Base-by-base conservation (phyloP, 2,113 vertebrate genomes). In the Peucedramus taeniatus region DNA sequence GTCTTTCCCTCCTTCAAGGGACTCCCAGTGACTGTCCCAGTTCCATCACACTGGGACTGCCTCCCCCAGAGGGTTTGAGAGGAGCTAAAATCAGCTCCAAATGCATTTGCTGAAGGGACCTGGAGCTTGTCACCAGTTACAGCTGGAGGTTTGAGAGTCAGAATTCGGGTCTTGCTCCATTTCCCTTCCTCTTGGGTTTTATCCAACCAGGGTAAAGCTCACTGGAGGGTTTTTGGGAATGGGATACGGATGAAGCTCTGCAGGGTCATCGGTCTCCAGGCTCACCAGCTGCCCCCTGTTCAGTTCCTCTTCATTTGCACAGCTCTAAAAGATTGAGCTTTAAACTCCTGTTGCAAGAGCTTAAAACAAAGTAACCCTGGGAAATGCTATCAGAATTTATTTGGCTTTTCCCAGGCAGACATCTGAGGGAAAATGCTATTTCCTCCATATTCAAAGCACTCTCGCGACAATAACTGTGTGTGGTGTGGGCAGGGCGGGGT, bases 401-500 rank as follows among this genome's bases (percentile, higher is more conserved):
- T 66, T 68, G 57, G 31, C 56, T 35, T 91, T 86, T 86, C 65
- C 39, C 45, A 56, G 11, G 35, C 27, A 80, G 24, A 5, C 3
- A 1, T 21, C 54, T 27, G 27, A 69, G 40, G 68, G 51, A 80
- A 77, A 80, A 20, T 16, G 1, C 0, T 13, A 0, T 49, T 80
- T 77, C 87, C 24, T 56, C 12, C 30, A 3, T 40, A 35, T 49
- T 77, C 40, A 14, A 51, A 65, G 4, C 31, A 23, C 15, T n/a
- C n/a, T n/a, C n/a, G n/a, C 20, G 68, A 53, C 63, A 47, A 22
- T 5, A 61, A n/a, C 31, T 49, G 15, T 10, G 22, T 16, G 31
- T 31, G 31, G 54, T 10, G 15, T 4, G 20, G 20, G 47, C 12
- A 0, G 0, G 3, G 8, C 5, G 6, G 18, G 1, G 8, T 16